phyloP scores from a whole-genome alignment of 2,797 vertebrate genomes.

The Acanthornis magna region DNA sequence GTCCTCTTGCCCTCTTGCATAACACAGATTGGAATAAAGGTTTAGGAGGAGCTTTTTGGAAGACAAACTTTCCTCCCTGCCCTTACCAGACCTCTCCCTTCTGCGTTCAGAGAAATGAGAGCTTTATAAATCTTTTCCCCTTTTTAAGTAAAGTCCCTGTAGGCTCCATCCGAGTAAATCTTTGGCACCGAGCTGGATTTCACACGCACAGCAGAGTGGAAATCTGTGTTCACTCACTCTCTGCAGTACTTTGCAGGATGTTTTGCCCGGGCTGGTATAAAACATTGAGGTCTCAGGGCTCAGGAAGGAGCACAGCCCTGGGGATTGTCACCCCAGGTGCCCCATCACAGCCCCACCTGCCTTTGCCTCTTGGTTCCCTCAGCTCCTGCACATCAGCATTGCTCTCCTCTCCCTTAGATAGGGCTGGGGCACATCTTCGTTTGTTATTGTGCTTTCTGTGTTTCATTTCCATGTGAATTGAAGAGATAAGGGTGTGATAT shows the following conservation, averaged over 20 bases:
- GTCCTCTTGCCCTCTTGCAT: not conserved
- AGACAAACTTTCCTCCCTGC: not conserved
- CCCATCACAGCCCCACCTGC: not conserved
- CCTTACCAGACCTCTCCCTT: not conserved
- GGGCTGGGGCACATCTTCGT: not conserved
- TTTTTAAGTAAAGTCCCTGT: not conserved
- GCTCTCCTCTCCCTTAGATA: not conserved
- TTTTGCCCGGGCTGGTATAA: slow-evolving; percentile 18
- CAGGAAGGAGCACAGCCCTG: not conserved
- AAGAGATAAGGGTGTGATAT: slow-evolving; percentile 41
- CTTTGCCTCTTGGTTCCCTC: not conserved
- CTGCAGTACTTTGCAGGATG: not conserved
- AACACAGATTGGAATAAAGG: not conserved
- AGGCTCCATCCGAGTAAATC: not conserved
- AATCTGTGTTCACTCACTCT: slow-evolving; percentile 24
- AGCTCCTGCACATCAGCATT: not conserved
- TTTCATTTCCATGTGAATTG: not conserved
- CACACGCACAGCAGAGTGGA: not conserved
- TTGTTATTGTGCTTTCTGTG: not conserved
- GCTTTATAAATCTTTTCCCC: not conserved
- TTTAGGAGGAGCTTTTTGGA: not conserved
- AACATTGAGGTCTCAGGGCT: not conserved
- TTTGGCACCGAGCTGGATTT: not conserved
- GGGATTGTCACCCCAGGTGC: not conserved
- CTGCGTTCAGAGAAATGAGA: not conserved